Conservation (phyloP, 2,797 vertebrate species). For the Mormyrops boulengeri region DNA sequence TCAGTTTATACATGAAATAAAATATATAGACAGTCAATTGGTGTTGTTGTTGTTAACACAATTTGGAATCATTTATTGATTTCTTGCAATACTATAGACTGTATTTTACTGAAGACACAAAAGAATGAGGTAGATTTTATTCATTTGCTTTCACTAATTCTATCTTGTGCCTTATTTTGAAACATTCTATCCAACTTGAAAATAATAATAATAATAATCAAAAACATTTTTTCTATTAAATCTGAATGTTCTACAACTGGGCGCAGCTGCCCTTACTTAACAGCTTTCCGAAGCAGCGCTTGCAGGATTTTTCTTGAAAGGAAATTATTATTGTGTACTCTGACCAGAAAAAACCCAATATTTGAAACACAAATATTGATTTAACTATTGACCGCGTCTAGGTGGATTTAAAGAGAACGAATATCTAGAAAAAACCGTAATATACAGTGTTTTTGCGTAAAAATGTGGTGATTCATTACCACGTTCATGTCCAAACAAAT, state of each 20-base stretch:
- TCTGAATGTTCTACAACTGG: not conserved
- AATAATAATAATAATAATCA: not conserved
- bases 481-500: not conserved
- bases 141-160: not conserved
- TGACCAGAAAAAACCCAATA: conserved; percentile 21
- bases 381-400: conserved; percentile 15
- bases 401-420: not conserved
- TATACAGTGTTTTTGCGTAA: not conserved
- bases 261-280: not conserved
- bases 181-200: not conserved
- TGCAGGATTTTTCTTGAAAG: not conserved
- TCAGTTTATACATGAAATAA: not conserved
- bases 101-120: not conserved
- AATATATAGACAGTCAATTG: conserved; percentile 11
- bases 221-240: not conserved
- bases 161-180: not conserved
- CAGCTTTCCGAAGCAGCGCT: not conserved
- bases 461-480: not conserved
- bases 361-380: conserved; percentile 19
- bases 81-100: not conserved
- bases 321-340: conserved; percentile 23
- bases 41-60: not conserved
- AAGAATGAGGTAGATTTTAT: not conserved
- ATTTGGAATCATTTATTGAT: not conserved
- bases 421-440: not conserved